Base-by-base conservation (phyloP, 2,888 invertebrate species). In the Ichneumon xanthorius region DNA sequence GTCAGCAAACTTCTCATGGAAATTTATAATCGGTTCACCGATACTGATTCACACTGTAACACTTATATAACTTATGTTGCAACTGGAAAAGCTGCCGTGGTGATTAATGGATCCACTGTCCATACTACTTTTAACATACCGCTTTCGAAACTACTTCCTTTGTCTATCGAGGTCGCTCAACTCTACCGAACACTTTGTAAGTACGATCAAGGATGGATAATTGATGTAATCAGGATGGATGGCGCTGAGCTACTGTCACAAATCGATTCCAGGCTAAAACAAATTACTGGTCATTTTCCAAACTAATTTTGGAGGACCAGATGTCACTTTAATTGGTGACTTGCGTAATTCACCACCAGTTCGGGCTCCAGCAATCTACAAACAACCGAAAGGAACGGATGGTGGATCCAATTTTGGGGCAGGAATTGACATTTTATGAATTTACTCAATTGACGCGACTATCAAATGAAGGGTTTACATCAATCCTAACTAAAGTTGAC, bases 1-100 rank as follows among this genome's bases (percentile, higher is more conserved):
- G 88, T 92, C 14, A 93, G 94, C 11, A 92, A 92, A 90, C 86
- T 92, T 0, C 67, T 94, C 0, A 94, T 93, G 93, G 94, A 94
- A 89, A 94, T 92, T 80, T 93, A 93, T 76, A 94, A 94, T 81
- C 73, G 94, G 50, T 94, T 87, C 83, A 78, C 92, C 61, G 88
- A 90, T 61, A 88, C 76, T 19, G 91, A 94, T 90, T 92, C 90
- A 14, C 88, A 81, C 84, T 92, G 89, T 88, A 93, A 94, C 89
- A 89, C 93, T 4, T 94, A 93, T 83, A 90, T 94, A 37, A 86
- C 92, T 19, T 89, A 89, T 86, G 90, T 90, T 26, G 89, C 89
- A 45, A 91, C 90, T 55, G 91, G 90, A 45, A 90, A 90, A 85
- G 90, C 92, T 73, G 90, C 90, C 67, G 87, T 88, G 53, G 90